Base-by-base conservation (phyloP, 2,797 vertebrate species). In the Labeo calbasu region DNA sequence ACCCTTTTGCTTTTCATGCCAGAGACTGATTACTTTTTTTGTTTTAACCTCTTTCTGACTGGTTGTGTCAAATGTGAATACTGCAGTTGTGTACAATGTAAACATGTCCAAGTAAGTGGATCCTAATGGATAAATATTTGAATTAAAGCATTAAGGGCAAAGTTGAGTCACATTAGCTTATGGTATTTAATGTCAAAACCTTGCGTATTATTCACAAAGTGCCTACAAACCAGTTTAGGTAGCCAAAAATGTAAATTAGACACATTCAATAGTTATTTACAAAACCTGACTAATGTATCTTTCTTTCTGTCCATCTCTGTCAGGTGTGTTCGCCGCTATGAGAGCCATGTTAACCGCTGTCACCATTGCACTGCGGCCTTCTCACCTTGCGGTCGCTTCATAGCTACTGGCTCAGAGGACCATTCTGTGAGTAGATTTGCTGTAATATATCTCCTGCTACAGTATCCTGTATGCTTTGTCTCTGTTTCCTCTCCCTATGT, bases 331-430 rank as follows among this genome's bases (percentile, higher is more conserved):
- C 95, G 96, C 0, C 94, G 92, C n/a, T 98, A 96, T 83, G 96
- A 96, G 71, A 96, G 95, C 66, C 96, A 97, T 65, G 76, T 92
- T 1, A 96, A 92, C 87, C 92, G 92, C 17, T 93, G 94, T 89
- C 94, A 95, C 66, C 94, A 95, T 0, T 98, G 97, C 86, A 93
- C 94, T 23, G 91, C 95, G 57, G 93, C 95, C 43, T 78, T 98
- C 70, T 97, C 97, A 19, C 95, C 97, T 0, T 98, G 97, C n/a
- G 97, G 97, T 3, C 91, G 88, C 0, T 96, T 95, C 51, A 92
- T 97, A 88, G 96, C 95, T 10, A 95, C 94, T 51, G 97, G 97
- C 57, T 98, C 97, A 0, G 97, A 97, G 87, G 96, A 98, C 90
- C 97, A 95, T 92, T 94, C 91, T 4, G 97, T 98, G 91, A 90